A percentile compares a stretch with the other conserved stretches of the same genome.
Evolutionary conservation across 1,140 invertebrate genomes (phyloP).

Genomic region (Cheumatopsyche charites): DNA sequence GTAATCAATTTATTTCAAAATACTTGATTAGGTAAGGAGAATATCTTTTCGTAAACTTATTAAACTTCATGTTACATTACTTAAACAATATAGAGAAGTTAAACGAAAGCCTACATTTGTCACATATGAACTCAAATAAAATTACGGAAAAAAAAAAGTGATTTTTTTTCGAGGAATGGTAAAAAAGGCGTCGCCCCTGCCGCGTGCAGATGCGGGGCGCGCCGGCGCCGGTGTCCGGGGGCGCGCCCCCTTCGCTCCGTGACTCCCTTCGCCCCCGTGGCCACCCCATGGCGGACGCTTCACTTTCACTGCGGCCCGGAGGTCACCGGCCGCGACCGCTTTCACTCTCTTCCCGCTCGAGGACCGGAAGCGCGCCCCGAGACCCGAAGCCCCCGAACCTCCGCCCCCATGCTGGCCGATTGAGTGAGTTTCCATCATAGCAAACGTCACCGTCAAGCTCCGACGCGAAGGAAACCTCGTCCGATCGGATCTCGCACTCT

Average conservation of each 20-base stretch:
- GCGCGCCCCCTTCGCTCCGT: too few relatives aligned
- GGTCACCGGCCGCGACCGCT: slow-evolving; percentile 35
- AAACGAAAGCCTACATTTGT: too few relatives aligned
- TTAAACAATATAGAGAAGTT: too few relatives aligned
- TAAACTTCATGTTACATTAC: too few relatives aligned
- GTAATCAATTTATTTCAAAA: too few relatives aligned
- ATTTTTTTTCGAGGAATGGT: not conserved
- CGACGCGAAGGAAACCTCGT: too few relatives aligned
- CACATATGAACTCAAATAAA: not conserved
- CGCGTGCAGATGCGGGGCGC: slow-evolving; percentile 49
- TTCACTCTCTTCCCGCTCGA: slow-evolving; percentile 22
- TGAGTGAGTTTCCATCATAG: too few relatives aligned
- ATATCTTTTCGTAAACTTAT: too few relatives aligned
- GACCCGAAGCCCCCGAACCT: slow-evolving; percentile 6
- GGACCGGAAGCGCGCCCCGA: too few relatives aligned
- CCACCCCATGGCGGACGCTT: slow-evolving; percentile 47
- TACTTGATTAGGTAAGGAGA: too few relatives aligned
- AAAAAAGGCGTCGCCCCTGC: slow-evolving; percentile 7
- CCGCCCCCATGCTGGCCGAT: not conserved
- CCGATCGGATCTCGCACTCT: too few relatives aligned
- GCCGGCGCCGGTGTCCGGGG: slow-evolving; percentile 53
- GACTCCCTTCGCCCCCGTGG: slow-evolving; percentile 17
- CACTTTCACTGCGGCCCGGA: slow-evolving; percentile 52
- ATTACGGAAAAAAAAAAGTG: not conserved
- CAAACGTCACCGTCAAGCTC: too few relatives aligned